These are phyloP conservation scores for Musca vetustissima DNA, from an alignment of 1,140 invertebrate species.

Conservation along the genomic window DNA sequence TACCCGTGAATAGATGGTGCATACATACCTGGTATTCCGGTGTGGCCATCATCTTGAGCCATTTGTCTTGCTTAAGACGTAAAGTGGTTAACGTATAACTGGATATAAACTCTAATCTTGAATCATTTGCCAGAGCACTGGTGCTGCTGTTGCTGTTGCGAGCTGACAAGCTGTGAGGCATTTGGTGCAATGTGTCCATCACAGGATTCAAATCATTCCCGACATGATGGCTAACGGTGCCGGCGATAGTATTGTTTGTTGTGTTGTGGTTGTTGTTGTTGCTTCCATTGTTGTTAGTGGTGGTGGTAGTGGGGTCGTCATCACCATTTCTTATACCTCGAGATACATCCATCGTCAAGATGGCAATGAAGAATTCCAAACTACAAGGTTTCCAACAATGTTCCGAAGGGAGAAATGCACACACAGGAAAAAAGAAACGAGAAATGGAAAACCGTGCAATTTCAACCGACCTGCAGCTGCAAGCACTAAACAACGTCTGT, in stretches of 20 bases:
- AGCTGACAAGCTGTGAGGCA: conserved; percentile 1
- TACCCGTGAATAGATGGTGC: neutral
- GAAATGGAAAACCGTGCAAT: too few relatives aligned
- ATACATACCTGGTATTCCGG: conserved; percentile 58
- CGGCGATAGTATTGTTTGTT: neutral
- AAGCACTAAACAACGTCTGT: too few relatives aligned
- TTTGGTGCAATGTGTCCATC: too few relatives aligned
- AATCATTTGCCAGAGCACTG: conserved; percentile 14
- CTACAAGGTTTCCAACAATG: too few relatives aligned
- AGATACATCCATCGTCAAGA: too few relatives aligned
- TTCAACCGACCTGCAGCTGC: too few relatives aligned
- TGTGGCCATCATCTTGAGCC: conserved; percentile 71
- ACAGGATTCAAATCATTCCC: too few relatives aligned
- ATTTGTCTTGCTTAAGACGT: conserved; percentile 74
- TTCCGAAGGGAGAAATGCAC: too few relatives aligned
- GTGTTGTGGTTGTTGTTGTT: neutral
- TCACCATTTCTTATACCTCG: too few relatives aligned
- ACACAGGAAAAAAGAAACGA: too few relatives aligned
- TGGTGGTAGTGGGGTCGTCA: neutral
- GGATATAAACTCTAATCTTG: conserved; percentile 44
- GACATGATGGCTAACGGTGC: neutral
- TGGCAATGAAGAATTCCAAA: too few relatives aligned
- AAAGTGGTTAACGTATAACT: conserved; percentile 61
- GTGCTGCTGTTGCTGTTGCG: too few relatives aligned
- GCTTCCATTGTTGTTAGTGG: neutral